phyloP scores from a whole-genome alignment of 1,140 invertebrate species.

The Drosophila ficusphila region DNA sequence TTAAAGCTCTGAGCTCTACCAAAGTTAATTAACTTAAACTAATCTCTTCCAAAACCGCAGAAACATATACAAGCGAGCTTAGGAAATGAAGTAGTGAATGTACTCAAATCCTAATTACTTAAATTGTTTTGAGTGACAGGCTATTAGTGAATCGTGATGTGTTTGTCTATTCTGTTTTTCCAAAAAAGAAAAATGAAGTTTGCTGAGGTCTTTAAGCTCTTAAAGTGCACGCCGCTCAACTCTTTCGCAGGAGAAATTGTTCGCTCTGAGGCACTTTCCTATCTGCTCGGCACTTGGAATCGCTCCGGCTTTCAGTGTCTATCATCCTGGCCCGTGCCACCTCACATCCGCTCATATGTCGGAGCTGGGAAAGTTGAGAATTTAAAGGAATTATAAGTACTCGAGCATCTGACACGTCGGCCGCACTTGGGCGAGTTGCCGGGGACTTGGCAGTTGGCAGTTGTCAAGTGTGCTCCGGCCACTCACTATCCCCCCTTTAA shows the following conservation, averaged over 20 bases:
- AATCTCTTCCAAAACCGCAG: too few species aligned
- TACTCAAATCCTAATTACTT: neutral
- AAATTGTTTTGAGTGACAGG: neutral
- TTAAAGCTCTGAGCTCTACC: too few species aligned
- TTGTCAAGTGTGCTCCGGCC: slow-evolving; percentile 43
- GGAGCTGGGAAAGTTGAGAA: slow-evolving; percentile 36
- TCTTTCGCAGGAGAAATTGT: neutral
- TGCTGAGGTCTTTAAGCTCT: neutral
- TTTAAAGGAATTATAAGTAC: slow-evolving; percentile 52
- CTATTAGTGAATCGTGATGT: neutral
- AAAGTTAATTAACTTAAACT: too few species aligned
- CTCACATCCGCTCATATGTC: slow-evolving; percentile 29
- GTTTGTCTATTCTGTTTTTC: too few species aligned
- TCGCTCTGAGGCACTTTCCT: slow-evolving; percentile 3
- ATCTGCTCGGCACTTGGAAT: slow-evolving; percentile 6
- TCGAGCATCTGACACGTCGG: slow-evolving; percentile 50
- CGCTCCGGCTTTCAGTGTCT: slow-evolving; percentile 5
- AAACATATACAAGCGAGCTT: neutral
- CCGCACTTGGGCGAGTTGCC: slow-evolving; percentile 47
- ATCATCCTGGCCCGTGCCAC: slow-evolving; percentile 3
- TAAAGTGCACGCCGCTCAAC: neutral
- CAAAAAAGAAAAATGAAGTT: neutral
- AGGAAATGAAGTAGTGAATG: neutral
- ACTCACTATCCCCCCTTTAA: slow-evolving; percentile 16
- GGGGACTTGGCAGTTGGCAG: slow-evolving; percentile 48